Evolutionary conservation across 2,888 invertebrate species (phyloP), one percentile per base, ranked within the genome.

Genomic region (Sphinx pinastri): DNA sequence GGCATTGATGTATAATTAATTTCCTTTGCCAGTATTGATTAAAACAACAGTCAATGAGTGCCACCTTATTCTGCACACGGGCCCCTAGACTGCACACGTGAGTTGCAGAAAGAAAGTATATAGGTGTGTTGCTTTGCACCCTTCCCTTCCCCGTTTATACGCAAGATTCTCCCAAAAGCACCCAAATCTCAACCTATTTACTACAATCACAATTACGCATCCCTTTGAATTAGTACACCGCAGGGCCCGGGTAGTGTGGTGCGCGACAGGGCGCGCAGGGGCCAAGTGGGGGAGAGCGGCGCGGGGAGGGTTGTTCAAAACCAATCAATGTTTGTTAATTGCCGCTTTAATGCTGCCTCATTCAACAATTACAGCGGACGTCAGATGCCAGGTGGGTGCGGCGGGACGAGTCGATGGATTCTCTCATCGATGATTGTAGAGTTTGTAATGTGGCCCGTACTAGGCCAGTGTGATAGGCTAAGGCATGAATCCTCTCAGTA

Each of bases 251-350:
- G 52, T 14, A 25, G 16, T 12, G 47, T 12, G 47, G 63, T 12
- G 38, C 45, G 38, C 6, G 45, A n/a, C 10, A 31, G n/a, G 52
- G 45, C 47, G n/a, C 31, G 31, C n/a, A 55, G 45, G 54, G 54
- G 25, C 25, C 25, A 2, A 25, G 25, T 2, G 25, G 25, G 25
- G 25, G 25, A 25, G 25, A 25, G 25, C 25, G 25, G 25, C 25
- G 8, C 51, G 45, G 19, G 63, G 54, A 16, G 69, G 69, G 79
- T 74, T 75, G 83, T 81, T 84, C 83, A 87, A 87, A 89, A 90
- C 90, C 92, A 92, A 93, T 92, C 93, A 92, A 91, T 91, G 92
- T 93, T 86, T 85, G 85, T 88, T 93, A 93, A 93, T 93, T 93
- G 92, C 84, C 81, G 91, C 90, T 91, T 92, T 93, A 93, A 92